Evolutionary conservation across 2,797 vertebrate species (phyloP).

Genomic region (Poeciliopsis infans): DNA sequence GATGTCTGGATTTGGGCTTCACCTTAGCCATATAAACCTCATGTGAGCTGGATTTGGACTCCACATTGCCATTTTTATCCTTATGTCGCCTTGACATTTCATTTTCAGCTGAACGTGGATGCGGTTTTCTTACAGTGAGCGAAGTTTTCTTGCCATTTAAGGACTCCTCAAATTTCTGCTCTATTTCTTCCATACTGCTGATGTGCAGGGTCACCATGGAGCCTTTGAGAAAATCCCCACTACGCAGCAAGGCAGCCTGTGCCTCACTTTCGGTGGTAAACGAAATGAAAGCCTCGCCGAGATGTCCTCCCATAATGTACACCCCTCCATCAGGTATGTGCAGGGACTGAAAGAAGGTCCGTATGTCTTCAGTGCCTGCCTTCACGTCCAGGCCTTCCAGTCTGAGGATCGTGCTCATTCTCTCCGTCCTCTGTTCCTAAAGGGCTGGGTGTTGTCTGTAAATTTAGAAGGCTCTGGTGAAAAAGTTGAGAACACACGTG

Average conservation of each 20-base stretch:
- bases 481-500: neutral
- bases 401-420: slow-evolving; percentile 91
- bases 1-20: neutral
- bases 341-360: slow-evolving; percentile 88
- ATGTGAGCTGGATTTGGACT: neutral
- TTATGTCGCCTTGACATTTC: neutral
- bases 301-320: slow-evolving; percentile 90
- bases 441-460: slow-evolving; percentile 22
- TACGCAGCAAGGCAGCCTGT: slow-evolving; percentile 85
- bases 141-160: slow-evolving; percentile 72
- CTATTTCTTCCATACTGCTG: slow-evolving; percentile 90
- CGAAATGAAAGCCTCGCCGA: slow-evolving; percentile 92
- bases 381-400: slow-evolving; percentile 89
- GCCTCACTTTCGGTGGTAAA: slow-evolving; percentile 89
- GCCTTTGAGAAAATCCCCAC: slow-evolving; percentile 85
- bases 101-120: slow-evolving; percentile 49
- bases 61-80: slow-evolving; percentile 6
- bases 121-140: slow-evolving; percentile 34
- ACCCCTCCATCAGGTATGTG: slow-evolving; percentile 92
- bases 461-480: slow-evolving; percentile 9
- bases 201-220: slow-evolving; percentile 84
- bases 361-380: slow-evolving; percentile 89
- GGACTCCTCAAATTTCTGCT: slow-evolving; percentile 82
- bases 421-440: slow-evolving; percentile 12
- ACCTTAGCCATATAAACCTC: neutral